These are phyloP conservation scores for Drosophila falleni DNA, from an alignment of 2,888 invertebrate species.

Conservation along the genomic window DNA sequence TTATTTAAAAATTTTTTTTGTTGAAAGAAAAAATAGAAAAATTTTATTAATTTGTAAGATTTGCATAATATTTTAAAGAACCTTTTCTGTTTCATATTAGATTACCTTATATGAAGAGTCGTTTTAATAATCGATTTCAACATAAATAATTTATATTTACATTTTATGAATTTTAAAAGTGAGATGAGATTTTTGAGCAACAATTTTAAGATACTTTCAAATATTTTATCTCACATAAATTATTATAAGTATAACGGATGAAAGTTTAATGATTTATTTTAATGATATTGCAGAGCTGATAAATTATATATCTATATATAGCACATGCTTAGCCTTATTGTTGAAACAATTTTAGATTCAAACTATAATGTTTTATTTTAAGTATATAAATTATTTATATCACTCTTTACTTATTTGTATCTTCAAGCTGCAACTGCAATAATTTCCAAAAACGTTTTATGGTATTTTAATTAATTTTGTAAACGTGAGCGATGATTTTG, in stretches of 20 bases:
- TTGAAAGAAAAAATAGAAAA: not conserved
- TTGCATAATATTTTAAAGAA: not conserved
- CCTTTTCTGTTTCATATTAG: too few relatives aligned
- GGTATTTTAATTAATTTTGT: conserved; percentile 16
- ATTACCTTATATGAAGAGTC: not conserved
- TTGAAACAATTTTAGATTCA: not conserved
- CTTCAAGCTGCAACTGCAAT: not conserved
- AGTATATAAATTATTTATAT: conserved; percentile 1
- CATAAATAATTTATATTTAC: too few relatives aligned
- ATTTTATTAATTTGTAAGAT: not conserved
- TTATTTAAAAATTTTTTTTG: not conserved
- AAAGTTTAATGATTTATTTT: conserved; percentile 8
- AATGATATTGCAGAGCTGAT: conserved; percentile 5
- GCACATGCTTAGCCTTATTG: not conserved
- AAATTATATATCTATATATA: not conserved
- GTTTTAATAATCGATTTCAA: not conserved
- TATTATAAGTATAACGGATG: not conserved
- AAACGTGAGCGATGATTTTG: not conserved
- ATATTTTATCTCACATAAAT: not conserved
- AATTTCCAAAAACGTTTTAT: conserved; percentile 5
- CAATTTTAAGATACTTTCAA: not conserved
- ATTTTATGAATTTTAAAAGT: not conserved
- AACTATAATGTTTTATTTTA: not conserved
- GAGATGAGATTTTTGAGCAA: not conserved
- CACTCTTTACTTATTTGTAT: not conserved